Evolutionary conservation across 2,113 vertebrate species (phyloP), one percentile per base, ranked within the genome.

Genomic region (Pelobates fuscus): DNA sequence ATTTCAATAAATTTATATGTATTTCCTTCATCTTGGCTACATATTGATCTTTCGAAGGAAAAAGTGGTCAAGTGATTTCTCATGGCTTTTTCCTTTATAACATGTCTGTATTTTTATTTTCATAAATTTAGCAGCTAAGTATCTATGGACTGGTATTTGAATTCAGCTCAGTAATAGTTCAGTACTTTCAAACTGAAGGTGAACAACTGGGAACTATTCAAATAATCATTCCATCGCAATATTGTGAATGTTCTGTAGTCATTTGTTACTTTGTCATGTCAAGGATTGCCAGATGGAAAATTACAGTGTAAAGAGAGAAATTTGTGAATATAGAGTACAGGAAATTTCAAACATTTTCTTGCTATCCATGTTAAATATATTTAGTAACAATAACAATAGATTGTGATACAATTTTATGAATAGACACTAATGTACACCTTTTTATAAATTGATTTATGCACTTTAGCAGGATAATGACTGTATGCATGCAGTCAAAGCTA

Each of bases 1-100:
- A 60, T 84, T 87, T 84, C 83, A 81, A 67, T 86, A 83, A 79
- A 69, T 65, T 57, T 74, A 73, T 29, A 60, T 21, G 58, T 76
- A 71, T 81, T 78, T 84, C 84, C 82, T 77, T 84, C 70, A 85
- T 86, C 73, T 70, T 70, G 78, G 70, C 66, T 30, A 2, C 67
- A 76, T 81, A 83, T 86, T 83, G 83, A 82, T 86, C n/a, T 49
- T 83, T 82, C 83, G 60, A 49, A 10, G 6, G 67, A 70, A 83
- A 84, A 49, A 49, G 44, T 15, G 44, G 80, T 82, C 83, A 15
- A 14, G 60, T 55, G 69, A 79, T 87, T 83, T 86, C 70, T 83
- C 80, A 79, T 15, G 62, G 77, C 78, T 67, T 64, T 62, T 17
- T 21, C 18, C 69, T 68, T 44, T 17, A 20, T 67, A 66, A 78